Evolutionary conservation across 1,140 invertebrate genomes (phyloP).

Genomic region (Trinorchestia longiramus): DNA sequence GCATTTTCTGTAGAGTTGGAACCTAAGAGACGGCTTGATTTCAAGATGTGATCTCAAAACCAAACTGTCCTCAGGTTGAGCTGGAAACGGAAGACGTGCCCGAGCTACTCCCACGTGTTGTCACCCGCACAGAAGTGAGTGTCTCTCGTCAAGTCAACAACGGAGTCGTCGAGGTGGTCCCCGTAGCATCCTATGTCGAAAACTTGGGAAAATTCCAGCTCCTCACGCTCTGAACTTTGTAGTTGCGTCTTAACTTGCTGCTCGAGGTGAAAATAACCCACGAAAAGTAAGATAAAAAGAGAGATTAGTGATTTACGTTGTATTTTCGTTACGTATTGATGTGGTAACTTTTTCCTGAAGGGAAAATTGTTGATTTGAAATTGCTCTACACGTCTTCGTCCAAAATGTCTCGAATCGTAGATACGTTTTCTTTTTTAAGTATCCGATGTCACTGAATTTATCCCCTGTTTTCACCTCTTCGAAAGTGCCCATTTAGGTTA

Average conservation of each 20-base stretch:
- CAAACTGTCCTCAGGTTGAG: neutral
- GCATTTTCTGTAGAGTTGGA: no score
- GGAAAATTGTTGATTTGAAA: neutral
- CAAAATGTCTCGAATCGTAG: neutral
- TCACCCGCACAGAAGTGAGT: slow-evolving; percentile 42
- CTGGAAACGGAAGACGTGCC: neutral
- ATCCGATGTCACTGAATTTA: neutral
- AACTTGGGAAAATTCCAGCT: neutral
- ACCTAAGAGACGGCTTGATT: no score
- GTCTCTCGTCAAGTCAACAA: slow-evolving; percentile 34
- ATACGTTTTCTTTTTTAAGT: neutral
- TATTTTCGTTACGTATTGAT: neutral
- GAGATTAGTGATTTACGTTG: neutral
- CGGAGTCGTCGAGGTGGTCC: slow-evolving; percentile 20
- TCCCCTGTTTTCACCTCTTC: neutral
- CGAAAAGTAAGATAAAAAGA: neutral
- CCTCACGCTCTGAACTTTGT: neutral
- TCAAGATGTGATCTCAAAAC: neutral
- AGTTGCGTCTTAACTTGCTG: neutral
- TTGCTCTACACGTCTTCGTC: neutral
- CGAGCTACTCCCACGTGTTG: neutral
- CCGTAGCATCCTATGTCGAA: neutral
- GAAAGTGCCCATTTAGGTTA: neutral
- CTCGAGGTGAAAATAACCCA: neutral
- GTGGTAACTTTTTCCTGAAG: neutral